Base-by-base conservation (phyloP, 2,797 vertebrate species). In the Typhlichthys subterraneus region DNA sequence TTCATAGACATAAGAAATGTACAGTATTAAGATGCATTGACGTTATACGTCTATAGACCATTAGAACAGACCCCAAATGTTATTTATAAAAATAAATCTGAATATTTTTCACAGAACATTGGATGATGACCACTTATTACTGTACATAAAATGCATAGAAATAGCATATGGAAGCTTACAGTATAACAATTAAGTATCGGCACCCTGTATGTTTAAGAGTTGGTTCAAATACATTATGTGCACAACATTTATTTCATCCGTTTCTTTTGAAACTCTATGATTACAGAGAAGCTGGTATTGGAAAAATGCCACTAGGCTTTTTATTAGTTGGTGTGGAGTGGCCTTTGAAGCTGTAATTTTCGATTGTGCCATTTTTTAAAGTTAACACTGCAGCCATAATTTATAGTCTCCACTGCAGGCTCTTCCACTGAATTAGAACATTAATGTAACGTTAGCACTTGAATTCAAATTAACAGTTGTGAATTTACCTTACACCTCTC, bases 381-480 rank as follows among this genome's bases (percentile, higher is more conserved):
- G 86, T 91, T 87, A 90, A 93, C 91, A 92, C 85, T 84, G 76
- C 82, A 94, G 93, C 79, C 89, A 94, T 93, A 94, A 94, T 93
- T 92, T 91, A 94, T 91, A 85, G 63, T 45, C 70, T 88, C 77
- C 81, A 77, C 88, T 89, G 91, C 48, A 71, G 68, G 69, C 64
- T 64, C 52, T 64, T 67, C 6, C 48, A 46, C 33, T 13, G 50
- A 55, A 51, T 58, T 2, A 6, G 47, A 23, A 12, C 9, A n/a
- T 12, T 91, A 86, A 88, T 91, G 91, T 90, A 91, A 65, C 76
- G 79, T 64, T 66, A 79, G 69, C 81, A 62, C 62, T 23, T 14
- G 5, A 90, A 93, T 91, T 94, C 84, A 94, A 93, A 86, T 93
- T 59, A 94, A 93, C 91, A 89, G 93, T 91, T 92, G 88, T 85